Base-by-base conservation (phyloP, 2,888 invertebrate genomes). In the Cetonia aurata region DNA sequence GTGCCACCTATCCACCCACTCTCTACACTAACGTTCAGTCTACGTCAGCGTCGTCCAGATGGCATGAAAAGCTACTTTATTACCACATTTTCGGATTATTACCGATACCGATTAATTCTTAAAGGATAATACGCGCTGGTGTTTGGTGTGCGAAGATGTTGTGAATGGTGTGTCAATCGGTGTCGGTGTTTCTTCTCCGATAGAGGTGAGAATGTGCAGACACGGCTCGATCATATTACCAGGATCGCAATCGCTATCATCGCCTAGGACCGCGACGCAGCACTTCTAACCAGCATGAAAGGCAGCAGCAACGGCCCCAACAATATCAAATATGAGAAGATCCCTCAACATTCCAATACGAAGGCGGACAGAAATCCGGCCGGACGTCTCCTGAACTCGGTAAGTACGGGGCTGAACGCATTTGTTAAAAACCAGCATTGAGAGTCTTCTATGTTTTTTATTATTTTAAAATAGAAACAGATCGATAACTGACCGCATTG, bases 301-400 rank as follows among this genome's bases (percentile, higher is more conserved):
- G 46, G 60, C 25, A 44, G 10, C 60, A 17, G n/a, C 13, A 13
- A 31, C 55, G 72, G 73, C 55, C 31, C 33, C 67, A 82, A 80
- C 69, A 83, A 80, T 75, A 79, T 82, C 44, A 83, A 83, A 78
- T 85, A 85, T 79, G 84, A 84, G 76, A 84, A 84, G 76, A 75
- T 84, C 74, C 80, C 83, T 48, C 82, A 83, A 76, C 79, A 81
- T 77, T 77, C 81, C 72, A 80, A 79, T 70, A 79, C 80, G 73
- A 80, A 81, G 74, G 60, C 79, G 76, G 80, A 80, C 72, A 76
- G 76, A 53, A 75, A 75, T 70, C 78, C 78, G n/a, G 12, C 55
- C 33, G 55, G 55, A 67, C 75, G 76, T 59, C 75, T 70, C 65
- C 72, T 74, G 66, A 76, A 75, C 72, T 76, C 78, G 78, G 81